phyloP scores from a whole-genome alignment of 2,888 invertebrate genomes.

The Gastrophysa polygoni region DNA sequence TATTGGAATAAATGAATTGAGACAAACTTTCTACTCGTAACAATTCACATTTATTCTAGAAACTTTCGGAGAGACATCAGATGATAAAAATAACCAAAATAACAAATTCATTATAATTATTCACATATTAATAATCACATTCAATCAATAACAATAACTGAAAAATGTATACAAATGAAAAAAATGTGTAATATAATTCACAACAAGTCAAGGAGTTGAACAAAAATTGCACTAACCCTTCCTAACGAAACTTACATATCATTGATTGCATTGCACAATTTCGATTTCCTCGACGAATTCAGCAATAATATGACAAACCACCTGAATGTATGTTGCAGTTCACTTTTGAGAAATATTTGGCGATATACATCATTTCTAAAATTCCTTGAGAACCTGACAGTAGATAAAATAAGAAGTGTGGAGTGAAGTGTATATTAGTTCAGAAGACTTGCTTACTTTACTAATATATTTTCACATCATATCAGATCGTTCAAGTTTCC shows the following conservation, averaged over 20 bases:
- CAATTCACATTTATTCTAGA: slow-evolving; percentile 28
- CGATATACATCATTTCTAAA: no score
- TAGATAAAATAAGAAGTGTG: no score
- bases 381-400: no score
- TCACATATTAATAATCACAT: slow-evolving; percentile 5
- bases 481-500: no score
- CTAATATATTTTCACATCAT: no score
- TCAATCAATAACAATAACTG: slow-evolving; percentile 10
- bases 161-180: neutral
- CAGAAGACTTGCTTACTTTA: no score
- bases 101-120: slow-evolving; percentile 6
- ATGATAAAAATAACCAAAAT: slow-evolving; percentile 18
- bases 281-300: no score
- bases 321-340: no score
- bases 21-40: slow-evolving; percentile 8
- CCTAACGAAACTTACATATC: neutral
- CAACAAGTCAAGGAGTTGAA: slow-evolving; percentile 5
- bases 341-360: no score
- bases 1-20: neutral
- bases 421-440: no score
- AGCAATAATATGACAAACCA: no score
- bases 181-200: neutral
- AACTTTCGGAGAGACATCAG: slow-evolving; percentile 16
- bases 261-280: no score
- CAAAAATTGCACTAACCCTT: slow-evolving; percentile 18